Base-by-base conservation (phyloP, 2,888 invertebrate genomes). In the Ferdinandea cuprea region DNA sequence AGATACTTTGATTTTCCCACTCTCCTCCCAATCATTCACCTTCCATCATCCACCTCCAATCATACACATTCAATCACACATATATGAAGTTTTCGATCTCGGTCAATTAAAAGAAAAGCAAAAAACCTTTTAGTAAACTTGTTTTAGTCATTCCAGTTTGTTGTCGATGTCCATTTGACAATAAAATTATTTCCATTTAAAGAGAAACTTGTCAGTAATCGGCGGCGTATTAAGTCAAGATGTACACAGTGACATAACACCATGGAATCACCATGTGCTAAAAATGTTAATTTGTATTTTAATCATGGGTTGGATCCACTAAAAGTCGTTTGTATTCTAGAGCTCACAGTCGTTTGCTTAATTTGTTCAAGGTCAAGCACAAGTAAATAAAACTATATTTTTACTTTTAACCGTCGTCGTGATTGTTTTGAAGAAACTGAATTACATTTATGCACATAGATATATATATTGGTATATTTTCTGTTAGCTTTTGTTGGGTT, bases 231-330 rank as follows among this genome's bases (percentile, higher is more conserved):
- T 32, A 30, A 11, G n/a, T 32, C 30, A 61, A 40, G 11, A 30
- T 7, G 9, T 13, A n/a, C 19, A 32, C 21, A 17, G 6, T 44
- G 35, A 46, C 46, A 46, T 56, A 56, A 37, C 4, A 52, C 44
- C 21, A 44, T 5, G 46, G 37, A 17, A 50, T 28, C 58, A 37
- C 28, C 25, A 37, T 59, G 28, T 65, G 65, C 28, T 32, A 59
- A 79, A 61, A 40, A 61, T 66, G 59, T 28, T 46, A 48, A 72
- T 58, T 79, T 66, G 3, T 35, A 58, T 66, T 48, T 72, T 61
- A n/a, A 48, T 8, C 17, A 54, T 21, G 13, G 17, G 11, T 4
- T 37, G 25, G 15, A 46, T 52, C 5, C 50, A n/a, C 42, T 7
- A 50, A 13, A 17, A 25, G n/a, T 46, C 25, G 52, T 72, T 72